phyloP scores from a whole-genome alignment of 2,888 invertebrate genomes.

The Pimpla rufipes region DNA sequence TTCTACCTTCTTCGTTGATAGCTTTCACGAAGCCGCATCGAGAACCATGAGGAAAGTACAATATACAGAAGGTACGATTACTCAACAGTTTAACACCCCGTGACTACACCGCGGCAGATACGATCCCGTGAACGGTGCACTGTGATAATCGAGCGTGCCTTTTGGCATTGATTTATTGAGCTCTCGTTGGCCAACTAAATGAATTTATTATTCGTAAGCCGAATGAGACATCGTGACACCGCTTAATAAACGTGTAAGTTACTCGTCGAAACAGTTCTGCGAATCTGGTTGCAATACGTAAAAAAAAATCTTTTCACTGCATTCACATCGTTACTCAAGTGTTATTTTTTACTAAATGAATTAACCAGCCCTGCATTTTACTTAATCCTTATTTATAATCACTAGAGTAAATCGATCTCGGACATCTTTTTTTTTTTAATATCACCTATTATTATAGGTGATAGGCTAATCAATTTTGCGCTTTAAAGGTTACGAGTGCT shows the following conservation, averaged over 20 bases:
- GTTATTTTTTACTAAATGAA: neutral
- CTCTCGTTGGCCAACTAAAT: neutral
- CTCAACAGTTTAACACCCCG: conserved; percentile 61
- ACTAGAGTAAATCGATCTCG: neutral
- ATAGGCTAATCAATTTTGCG: no score
- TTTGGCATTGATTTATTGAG: conserved; percentile 56
- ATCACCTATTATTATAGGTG: no score
- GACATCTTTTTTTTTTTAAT: no score
- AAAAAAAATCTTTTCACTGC: neutral
- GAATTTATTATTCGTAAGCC: conserved; percentile 16
- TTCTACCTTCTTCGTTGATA: conserved; percentile 46
- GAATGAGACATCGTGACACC: conserved; percentile 11
- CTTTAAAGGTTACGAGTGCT: no score
- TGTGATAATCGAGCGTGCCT: conserved; percentile 56
- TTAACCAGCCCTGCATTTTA: neutral
- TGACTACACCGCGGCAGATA: conserved; percentile 42
- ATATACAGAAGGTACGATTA: conserved; percentile 40
- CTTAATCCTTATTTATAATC: no score
- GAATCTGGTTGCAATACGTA: neutral
- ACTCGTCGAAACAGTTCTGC: conserved; percentile 2
- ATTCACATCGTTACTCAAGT: neutral
- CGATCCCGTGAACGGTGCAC: conserved; percentile 38
- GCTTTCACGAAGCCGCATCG: conserved; percentile 43
- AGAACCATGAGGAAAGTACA: neutral
- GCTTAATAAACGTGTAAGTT: conserved; percentile 27